These are phyloP conservation scores for Chrysogorgia sp. DNA, from an alignment of 92 coral and sea anemone species.

Conservation along the genomic window DNA sequence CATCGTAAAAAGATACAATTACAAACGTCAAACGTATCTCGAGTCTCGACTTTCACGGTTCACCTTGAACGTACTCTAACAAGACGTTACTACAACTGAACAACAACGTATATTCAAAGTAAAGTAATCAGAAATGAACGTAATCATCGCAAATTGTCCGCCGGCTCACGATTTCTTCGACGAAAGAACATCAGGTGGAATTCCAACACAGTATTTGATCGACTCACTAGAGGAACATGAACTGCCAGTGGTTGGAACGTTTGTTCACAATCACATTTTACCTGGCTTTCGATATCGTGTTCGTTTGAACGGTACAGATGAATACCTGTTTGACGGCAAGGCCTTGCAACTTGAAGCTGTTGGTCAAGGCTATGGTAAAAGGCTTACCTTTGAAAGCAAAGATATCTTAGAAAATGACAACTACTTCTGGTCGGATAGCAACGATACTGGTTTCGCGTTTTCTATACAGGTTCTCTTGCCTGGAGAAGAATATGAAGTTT, in stretches of 20 bases:
- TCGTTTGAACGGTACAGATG: constrained; percentile 65
- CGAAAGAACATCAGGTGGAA: constrained; percentile 53
- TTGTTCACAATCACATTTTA: constrained; percentile 71
- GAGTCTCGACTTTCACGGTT: no score
- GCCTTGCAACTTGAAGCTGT: constrained; percentile 70
- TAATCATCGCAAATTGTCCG: constrained; percentile 9
- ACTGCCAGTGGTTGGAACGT: constrained; percentile 90
- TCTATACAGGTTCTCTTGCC: constrained; percentile 66
- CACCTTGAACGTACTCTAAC: no score
- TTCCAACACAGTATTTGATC: constrained; percentile 76
- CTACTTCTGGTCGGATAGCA: constrained; percentile 98
- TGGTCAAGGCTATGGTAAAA: constrained; percentile 92
- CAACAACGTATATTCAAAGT: no score
- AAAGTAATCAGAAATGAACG: no score
- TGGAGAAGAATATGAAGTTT: constrained; percentile 64
- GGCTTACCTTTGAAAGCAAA: constrained; percentile 84
- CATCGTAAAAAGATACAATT: no score
- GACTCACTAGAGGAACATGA: constrained; percentile 71
- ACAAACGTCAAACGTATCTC: no score
- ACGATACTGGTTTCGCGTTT: constrained; percentile 88
- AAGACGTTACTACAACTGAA: no score
- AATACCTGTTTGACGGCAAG: constrained; percentile 76
- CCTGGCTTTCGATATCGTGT: constrained; percentile 89
- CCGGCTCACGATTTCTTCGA: neutral
- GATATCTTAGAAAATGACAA: constrained; percentile 76